Evolutionary conservation across 2,888 invertebrate species (phyloP).

Genomic region (Scrobipalpa atriplicella): DNA sequence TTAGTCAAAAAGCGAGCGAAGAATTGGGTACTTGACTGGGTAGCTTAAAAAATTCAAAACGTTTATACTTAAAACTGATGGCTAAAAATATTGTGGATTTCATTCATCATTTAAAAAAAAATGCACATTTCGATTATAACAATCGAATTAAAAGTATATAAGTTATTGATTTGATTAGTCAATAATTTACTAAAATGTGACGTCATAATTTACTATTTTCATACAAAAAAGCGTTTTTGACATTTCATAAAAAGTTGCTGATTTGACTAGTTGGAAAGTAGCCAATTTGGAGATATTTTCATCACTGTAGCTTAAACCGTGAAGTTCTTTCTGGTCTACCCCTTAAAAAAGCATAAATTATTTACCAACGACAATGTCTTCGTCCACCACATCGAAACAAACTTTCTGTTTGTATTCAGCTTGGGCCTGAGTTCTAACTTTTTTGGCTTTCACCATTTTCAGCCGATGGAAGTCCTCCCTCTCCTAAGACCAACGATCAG

Average conservation of each 20-base stretch:
- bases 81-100: too few relatives aligned
- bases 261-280: too few relatives aligned
- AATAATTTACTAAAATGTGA: too few relatives aligned
- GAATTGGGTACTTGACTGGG: neutral
- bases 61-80: too few relatives aligned
- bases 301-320: neutral
- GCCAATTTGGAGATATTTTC: neutral
- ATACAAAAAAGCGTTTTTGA: too few relatives aligned
- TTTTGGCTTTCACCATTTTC: constrained; percentile 78
- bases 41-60: too few relatives aligned
- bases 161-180: too few relatives aligned
- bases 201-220: too few relatives aligned
- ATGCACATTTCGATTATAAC: too few relatives aligned
- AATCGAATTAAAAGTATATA: too few relatives aligned
- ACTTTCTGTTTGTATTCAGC: constrained; percentile 37
- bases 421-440: constrained; percentile 53
- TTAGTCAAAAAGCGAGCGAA: neutral
- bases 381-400: constrained; percentile 8
- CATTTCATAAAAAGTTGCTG: too few relatives aligned
- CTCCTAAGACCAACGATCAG: constrained; percentile 52
- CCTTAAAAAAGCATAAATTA: neutral
- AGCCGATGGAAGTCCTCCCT: constrained; percentile 77
- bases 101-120: too few relatives aligned
- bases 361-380: constrained; percentile 9
- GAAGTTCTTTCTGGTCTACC: neutral